A percentile compares a stretch with the other conserved stretches of the same genome.
Evolutionary conservation across 2,113 vertebrate species (phyloP).

Genomic region (Corythornis vintsioides): DNA sequence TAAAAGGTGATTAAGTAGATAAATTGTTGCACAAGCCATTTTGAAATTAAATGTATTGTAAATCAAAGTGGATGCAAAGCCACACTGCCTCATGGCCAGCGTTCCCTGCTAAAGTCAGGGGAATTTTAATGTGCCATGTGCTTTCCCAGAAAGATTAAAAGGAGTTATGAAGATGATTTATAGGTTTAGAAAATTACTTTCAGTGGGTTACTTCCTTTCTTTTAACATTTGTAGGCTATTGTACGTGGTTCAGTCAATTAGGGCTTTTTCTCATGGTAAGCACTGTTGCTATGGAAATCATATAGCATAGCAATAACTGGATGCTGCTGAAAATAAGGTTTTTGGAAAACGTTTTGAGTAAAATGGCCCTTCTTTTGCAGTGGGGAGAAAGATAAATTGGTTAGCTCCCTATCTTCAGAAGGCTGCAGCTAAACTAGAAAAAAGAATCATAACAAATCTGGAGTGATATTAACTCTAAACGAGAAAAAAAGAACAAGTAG

Average conservation of each 20-base stretch:
- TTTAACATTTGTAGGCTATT: not conserved
- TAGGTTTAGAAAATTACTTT: not conserved
- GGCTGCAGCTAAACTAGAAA: not conserved
- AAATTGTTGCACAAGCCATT: not conserved
- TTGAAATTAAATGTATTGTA: not conserved
- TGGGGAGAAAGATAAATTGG: not conserved
- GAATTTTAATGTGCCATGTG: not conserved
- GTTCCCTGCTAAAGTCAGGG: not conserved
- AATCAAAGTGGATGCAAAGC: not conserved
- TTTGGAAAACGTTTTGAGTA: not conserved
- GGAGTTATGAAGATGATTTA: not conserved
- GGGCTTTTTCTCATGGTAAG: not conserved
- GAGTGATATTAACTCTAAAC: not conserved
- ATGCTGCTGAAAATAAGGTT: not conserved
- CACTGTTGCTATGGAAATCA: slow-evolving; percentile 57
- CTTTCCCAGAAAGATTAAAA: not conserved
- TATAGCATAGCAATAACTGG: not conserved
- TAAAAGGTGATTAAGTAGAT: not conserved
- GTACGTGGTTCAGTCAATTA: not conserved
- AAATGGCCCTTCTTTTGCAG: not conserved
- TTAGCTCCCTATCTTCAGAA: not conserved
- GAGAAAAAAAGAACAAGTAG: not conserved
- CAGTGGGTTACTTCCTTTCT: not conserved
- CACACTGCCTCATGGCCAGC: not conserved
- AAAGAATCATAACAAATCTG: not conserved